Base-by-base conservation (phyloP, 2,797 vertebrate species). In the Distichodus sexfasciatus region DNA sequence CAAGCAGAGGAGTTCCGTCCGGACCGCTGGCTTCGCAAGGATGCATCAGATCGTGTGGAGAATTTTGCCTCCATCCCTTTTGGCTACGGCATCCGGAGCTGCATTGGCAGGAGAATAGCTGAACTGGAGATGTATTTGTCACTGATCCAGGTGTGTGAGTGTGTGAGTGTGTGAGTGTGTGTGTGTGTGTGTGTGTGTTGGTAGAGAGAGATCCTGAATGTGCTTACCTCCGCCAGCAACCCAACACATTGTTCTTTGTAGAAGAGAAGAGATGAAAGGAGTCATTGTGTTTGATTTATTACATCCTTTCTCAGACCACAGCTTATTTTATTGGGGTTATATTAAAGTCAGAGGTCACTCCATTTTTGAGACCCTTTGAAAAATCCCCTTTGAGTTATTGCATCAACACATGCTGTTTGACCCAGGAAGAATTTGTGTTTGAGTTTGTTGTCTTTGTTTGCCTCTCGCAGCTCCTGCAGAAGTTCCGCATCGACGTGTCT, bases 51-150 rank as follows among this genome's bases (percentile, higher is more conserved):
- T 81, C 88, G 92, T 3, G 91, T 95, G 0, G 94, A 98, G 69
- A 96, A 95, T 84, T 97, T 96, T 71, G 94, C 94, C 76, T 96
- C 94, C 0, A 94, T 97, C 78, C 94, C 95, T 8, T 97, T 98
- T 67, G 95, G 95, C 68, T 94, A 96, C 0, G 94, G 96, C 40
- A 92, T 95, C 79, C 89, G 94, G 76, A 96, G 94, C 76, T 97
- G 95, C 74, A 88, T 98, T 4, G 94, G 94, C 71, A 88, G 82
- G 79, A 94, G 94, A 83, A 87, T 95, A 46, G 94, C 95, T 9
- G 95, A 97, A 78, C 75, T 97, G 65, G 94, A 97, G 89, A 94
- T 96, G 84, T 91, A 97, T 81, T 89, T 97, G 26, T 87, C 87
- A 29, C 84, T 97, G 46, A 91, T 90, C 67, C 91, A 94, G 94